phyloP scores from a whole-genome alignment of 92 coral and sea anemone species.

The Epizoanthus stellaris region DNA sequence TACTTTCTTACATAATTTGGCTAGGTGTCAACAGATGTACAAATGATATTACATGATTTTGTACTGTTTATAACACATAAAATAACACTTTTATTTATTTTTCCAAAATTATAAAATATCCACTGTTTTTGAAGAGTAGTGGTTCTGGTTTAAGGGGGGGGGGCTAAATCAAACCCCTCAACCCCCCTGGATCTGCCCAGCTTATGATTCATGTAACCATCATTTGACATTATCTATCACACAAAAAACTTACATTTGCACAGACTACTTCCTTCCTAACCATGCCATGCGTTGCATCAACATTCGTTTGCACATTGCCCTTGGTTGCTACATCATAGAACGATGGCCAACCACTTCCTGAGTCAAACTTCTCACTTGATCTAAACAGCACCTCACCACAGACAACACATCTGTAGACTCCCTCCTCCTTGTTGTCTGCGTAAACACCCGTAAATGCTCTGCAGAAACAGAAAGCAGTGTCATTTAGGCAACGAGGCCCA shows the following conservation, averaged over 20 bases:
- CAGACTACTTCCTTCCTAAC: conserved; percentile 87
- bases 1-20: too few species aligned
- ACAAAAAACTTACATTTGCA: conserved; percentile 75
- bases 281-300: conserved; percentile 90
- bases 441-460: conserved; percentile 77
- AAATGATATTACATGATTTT: too few species aligned
- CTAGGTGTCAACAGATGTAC: too few species aligned
- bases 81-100: too few species aligned
- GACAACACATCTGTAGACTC: conserved; percentile 83
- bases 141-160: too few species aligned
- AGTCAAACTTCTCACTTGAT: conserved; percentile 83
- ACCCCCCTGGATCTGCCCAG: background rate
- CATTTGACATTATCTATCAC: too few species aligned
- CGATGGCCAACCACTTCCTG: conserved; percentile 98
- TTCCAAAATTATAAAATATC: too few species aligned
- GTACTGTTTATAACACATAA: too few species aligned
- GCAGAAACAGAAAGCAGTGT: background rate
- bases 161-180: background rate
- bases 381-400: conserved; percentile 86
- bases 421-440: conserved; percentile 75
- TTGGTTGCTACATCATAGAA: conserved; percentile 76
- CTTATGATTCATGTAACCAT: background rate
- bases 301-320: conserved; percentile 75
- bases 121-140: too few species aligned
- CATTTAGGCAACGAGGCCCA: background rate